Conservation (phyloP, 2,888 invertebrate genomes). For the Drosophila histrio region DNA sequence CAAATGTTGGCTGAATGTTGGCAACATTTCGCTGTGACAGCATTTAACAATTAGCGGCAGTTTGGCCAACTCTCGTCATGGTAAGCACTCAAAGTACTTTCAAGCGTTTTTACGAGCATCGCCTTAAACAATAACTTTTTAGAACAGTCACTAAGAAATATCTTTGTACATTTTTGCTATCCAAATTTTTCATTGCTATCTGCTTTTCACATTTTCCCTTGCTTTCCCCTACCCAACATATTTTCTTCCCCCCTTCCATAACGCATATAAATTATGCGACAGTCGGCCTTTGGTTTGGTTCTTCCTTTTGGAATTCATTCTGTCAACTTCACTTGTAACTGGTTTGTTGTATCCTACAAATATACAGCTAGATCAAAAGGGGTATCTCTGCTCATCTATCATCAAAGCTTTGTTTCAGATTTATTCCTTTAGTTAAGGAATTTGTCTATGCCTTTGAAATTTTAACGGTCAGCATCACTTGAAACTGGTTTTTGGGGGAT, state of each 20-base stretch:
- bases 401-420: no score
- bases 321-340: slow-evolving; percentile 40
- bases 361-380: not conserved
- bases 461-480: no score
- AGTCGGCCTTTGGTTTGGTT: slow-evolving; percentile 24
- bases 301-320: slow-evolving; percentile 42
- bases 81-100: slow-evolving; percentile 1
- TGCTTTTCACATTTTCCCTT: not conserved
- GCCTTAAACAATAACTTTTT: slow-evolving; percentile 31
- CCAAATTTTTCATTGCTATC: slow-evolving; percentile 22
- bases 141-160: slow-evolving; percentile 2
- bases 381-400: no score
- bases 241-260: not conserved
- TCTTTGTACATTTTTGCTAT: slow-evolving; percentile 14
- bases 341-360: slow-evolving; percentile 5
- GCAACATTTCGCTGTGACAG: slow-evolving; percentile 30
- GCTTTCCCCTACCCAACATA: not conserved
- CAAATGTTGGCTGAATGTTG: slow-evolving; percentile 27
- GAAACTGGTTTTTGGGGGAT: no score
- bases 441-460: no score
- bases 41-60: slow-evolving; percentile 63
- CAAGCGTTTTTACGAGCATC: not conserved
- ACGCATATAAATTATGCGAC: slow-evolving; percentile 55
- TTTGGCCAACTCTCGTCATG: slow-evolving; percentile 30
- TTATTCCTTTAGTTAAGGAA: no score